These are phyloP conservation scores for Athripsodes cinereus DNA, from an alignment of 2,888 invertebrate species.

Conservation along the genomic window DNA sequence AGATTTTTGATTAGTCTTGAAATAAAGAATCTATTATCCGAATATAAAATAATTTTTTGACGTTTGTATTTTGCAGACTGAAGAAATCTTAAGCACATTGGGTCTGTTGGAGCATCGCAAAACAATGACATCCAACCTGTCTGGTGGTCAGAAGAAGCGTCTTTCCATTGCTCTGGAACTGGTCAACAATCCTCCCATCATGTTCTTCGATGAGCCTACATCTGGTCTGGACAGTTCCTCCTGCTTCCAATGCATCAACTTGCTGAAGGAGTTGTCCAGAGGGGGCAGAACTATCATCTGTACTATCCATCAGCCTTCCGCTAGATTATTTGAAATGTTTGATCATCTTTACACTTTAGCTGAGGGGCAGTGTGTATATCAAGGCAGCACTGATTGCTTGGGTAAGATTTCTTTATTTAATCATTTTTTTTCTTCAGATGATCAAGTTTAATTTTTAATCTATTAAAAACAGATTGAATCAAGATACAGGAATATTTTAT, in stretches of 20 bases:
- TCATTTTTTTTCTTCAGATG: too few species aligned
- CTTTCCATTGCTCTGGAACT: slow-evolving; percentile 90
- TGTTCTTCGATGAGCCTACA: slow-evolving; percentile 98
- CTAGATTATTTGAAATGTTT: slow-evolving; percentile 93
- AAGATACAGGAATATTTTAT: too few species aligned
- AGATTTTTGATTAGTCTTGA: too few species aligned
- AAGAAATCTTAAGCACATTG: slow-evolving; percentile 85
- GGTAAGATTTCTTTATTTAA: too few species aligned
- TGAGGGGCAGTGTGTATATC: slow-evolving; percentile 92
- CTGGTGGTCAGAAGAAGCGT: slow-evolving; percentile 93
- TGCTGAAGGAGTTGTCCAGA: slow-evolving; percentile 81
- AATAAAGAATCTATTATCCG: too few species aligned
- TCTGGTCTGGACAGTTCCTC: slow-evolving; percentile 94
- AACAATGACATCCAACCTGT: slow-evolving; percentile 86
- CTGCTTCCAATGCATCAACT: slow-evolving; percentile 87
- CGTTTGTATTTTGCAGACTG: slow-evolving; percentile 74
- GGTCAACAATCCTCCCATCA: slow-evolving; percentile 94
- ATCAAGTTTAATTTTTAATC: too few species aligned
- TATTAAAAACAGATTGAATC: too few species aligned
- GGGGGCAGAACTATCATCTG: slow-evolving; percentile 93
- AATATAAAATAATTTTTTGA: neutral
- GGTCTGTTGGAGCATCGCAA: slow-evolving; percentile 80
- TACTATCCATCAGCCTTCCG: slow-evolving; percentile 96
- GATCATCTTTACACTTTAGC: slow-evolving; percentile 91
- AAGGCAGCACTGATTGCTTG: slow-evolving; percentile 79